Evolutionary conservation across 2,797 vertebrate species (phyloP).

Genomic region (Xenopus petersii): DNA sequence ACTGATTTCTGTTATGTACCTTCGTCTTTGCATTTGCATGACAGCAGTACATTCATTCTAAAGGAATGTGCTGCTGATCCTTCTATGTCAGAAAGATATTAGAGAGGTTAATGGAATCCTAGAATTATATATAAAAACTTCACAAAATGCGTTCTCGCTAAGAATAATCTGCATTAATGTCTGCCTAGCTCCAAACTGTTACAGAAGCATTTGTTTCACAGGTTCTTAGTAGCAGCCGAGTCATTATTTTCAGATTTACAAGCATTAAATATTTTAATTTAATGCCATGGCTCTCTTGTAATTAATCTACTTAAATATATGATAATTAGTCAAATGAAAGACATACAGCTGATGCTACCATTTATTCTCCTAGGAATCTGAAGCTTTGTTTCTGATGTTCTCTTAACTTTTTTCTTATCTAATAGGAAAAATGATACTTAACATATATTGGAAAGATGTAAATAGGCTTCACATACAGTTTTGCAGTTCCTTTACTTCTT

Average conservation of each 20-base stretch:
- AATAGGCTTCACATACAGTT: not conserved
- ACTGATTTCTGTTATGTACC: too few species aligned
- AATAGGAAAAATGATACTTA: not conserved
- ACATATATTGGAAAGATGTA: not conserved
- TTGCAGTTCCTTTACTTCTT: not conserved
- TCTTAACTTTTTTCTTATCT: not conserved
- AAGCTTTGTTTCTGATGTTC: constrained; percentile 49
- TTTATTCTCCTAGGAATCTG: constrained; percentile 68
- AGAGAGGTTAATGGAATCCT: too few species aligned
- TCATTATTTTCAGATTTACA: constrained; percentile 90
- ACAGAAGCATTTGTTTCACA: constrained; percentile 64
- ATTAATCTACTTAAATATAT: constrained; percentile 93
- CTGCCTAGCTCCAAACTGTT: constrained; percentile 48
- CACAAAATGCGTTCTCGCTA: too few species aligned
- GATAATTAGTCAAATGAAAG: constrained; percentile 90
- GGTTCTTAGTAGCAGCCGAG: constrained; percentile 74
- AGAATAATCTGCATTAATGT: constrained; percentile 31
- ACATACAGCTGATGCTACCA: constrained; percentile 79
- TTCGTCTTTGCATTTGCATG: too few species aligned
- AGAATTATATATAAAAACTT: too few species aligned
- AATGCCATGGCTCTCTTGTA: constrained; percentile 90
- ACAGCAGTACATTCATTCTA: too few species aligned
- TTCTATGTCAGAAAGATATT: too few species aligned
- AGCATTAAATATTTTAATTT: constrained; percentile 94
- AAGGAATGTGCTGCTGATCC: too few species aligned